Conservation (phyloP, 2,888 invertebrate species). For the Coleophora deauratella region DNA sequence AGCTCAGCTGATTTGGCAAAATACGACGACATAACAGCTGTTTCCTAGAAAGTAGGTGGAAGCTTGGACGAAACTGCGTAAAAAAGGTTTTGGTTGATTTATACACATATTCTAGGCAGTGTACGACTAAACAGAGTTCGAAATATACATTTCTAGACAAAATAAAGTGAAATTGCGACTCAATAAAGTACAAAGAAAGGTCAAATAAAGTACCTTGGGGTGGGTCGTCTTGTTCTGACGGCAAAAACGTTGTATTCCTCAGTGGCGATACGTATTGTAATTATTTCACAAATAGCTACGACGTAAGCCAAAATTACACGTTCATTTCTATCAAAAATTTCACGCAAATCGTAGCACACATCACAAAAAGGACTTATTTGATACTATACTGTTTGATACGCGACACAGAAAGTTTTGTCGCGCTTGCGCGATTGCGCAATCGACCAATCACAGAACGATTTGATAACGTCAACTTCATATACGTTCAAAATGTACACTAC, state of each 20-base stretch:
- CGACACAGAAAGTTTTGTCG: too few relatives aligned
- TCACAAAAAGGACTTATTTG: conserved; percentile 1
- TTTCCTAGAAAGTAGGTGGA: conserved; percentile 6
- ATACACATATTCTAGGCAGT: background rate
- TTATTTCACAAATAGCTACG: too few relatives aligned
- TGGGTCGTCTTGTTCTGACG: conserved; percentile 1
- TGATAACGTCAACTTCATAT: too few relatives aligned
- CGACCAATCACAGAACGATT: too few relatives aligned
- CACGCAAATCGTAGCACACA: conserved; percentile 34
- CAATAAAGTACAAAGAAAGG: conserved; percentile 47
- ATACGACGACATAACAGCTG: conserved; percentile 12
- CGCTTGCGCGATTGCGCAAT: conserved; percentile 5
- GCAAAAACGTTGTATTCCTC: too few relatives aligned
- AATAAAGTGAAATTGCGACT: conserved; percentile 5
- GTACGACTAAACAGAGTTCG: background rate
- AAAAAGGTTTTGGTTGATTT: conserved; percentile 1
- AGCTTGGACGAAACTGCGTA: conserved; percentile 6
- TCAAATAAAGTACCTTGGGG: conserved; percentile 22
- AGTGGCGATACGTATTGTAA: background rate
- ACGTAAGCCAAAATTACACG: too few relatives aligned
- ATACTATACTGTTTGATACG: too few relatives aligned
- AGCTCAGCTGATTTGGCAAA: conserved; percentile 10
- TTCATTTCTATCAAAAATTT: conserved; percentile 40
- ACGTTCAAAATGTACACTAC: too few relatives aligned
- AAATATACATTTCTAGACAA: background rate